These are phyloP conservation scores for Thera britannica DNA, from an alignment of 2,888 invertebrate species.

Conservation along the genomic window DNA sequence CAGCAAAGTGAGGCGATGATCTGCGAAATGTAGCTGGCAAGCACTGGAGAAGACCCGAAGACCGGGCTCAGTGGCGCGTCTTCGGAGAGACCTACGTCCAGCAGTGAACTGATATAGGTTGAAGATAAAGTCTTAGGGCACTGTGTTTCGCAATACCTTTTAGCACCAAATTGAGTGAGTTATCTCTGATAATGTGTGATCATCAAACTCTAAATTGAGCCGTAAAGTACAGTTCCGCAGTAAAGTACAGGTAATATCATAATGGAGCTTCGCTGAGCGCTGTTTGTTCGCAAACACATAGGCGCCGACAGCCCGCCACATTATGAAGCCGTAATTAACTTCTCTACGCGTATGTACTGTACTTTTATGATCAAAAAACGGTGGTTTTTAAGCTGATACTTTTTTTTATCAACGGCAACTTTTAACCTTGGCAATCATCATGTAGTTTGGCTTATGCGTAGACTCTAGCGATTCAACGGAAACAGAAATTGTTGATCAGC, in stretches of 20 bases:
- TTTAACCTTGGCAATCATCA: no score
- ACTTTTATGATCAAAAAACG: conserved; percentile 25
- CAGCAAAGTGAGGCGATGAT: no score
- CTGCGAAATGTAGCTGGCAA: no score
- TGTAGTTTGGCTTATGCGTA: no score
- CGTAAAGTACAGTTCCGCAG: conserved; percentile 25
- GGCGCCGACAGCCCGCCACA: conserved; percentile 30
- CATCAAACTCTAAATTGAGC: conserved; percentile 18
- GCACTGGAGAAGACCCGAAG: no score
- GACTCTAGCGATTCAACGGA: no score
- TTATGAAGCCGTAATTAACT: conserved; percentile 46
- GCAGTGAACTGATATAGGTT: no score
- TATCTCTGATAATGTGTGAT: conserved; percentile 4
- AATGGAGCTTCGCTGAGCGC: conserved; percentile 29
- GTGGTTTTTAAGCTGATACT: conserved; percentile 19
- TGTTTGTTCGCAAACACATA: conserved; percentile 45
- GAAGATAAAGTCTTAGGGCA: no score
- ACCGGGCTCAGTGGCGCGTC: no score
- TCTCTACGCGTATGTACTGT: conserved; percentile 24
- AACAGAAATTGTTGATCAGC: not conserved
- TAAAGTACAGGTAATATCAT: conserved; percentile 37
- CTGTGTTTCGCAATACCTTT: not conserved
- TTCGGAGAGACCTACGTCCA: no score
- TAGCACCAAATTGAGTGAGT: conserved; percentile 1
- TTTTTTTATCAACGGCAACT: conserved; percentile 4